Percentiles rank a stretch among this genome's conserved stretches.
phyloP scores from a whole-genome alignment of 2,888 invertebrate genomes.

The Tetrapedia diversipes region DNA sequence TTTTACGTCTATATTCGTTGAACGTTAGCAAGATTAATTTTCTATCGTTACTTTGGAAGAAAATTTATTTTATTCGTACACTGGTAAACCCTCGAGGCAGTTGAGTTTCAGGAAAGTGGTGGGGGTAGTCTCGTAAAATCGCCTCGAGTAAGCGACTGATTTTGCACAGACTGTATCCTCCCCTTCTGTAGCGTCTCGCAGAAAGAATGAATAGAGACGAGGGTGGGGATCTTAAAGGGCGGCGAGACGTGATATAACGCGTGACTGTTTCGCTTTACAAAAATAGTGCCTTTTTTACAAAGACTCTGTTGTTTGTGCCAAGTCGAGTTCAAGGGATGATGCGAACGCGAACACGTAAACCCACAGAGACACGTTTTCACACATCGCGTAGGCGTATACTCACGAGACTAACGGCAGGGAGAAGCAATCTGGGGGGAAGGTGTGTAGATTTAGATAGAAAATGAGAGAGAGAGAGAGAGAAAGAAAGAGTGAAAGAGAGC shows the following conservation, averaged over 20 bases:
- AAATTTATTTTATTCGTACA: too few species aligned
- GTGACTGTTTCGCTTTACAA: conserved; percentile 70
- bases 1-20: too few species aligned
- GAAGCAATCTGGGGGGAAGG: background rate
- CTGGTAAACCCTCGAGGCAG: too few species aligned
- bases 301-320: conserved; percentile 74
- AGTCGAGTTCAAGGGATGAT: conserved; percentile 61
- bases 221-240: conserved; percentile 22
- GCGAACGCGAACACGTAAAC: conserved; percentile 24
- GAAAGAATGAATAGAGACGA: background rate
- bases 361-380: background rate
- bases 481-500: background rate
- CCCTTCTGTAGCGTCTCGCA: background rate
- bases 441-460: conserved; percentile 16
- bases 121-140: background rate
- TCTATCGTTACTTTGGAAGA: too few species aligned
- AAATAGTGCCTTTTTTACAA: conserved; percentile 72
- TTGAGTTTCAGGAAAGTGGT: background rate
- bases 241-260: conserved; percentile 38
- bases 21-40: too few species aligned
- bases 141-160: conserved; percentile 14
- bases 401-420: conserved; percentile 28
- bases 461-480: conserved; percentile 1
- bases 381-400: conserved; percentile 30
- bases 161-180: background rate